Percentiles rank a stretch among this genome's conserved stretches.
Conservation (phyloP, 2,113 vertebrate species). For the Tragelaphus imberbis region DNA sequence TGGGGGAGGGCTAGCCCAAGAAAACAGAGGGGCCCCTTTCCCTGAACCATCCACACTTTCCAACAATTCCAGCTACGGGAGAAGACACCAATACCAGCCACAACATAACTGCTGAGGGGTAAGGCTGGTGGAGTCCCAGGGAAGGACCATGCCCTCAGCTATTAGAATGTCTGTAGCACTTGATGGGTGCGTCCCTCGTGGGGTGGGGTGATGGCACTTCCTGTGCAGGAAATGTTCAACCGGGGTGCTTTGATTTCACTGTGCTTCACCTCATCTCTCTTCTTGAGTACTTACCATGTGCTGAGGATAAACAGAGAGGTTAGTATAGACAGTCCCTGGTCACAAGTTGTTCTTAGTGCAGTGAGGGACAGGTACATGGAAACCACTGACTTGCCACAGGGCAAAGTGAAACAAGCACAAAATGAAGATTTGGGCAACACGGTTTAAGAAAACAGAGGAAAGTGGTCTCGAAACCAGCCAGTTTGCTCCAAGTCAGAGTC, state of each 20-base stretch:
- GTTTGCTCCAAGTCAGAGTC: not conserved
- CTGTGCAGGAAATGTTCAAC: not conserved
- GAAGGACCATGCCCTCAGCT: not conserved
- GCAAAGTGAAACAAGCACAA: not conserved
- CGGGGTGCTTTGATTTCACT: not conserved
- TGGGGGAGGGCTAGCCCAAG: not conserved
- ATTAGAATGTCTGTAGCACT: not conserved
- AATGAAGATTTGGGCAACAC: not conserved
- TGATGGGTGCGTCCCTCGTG: not conserved
- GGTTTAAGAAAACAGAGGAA: not conserved
- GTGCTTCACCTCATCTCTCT: not conserved
- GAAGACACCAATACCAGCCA: not conserved
- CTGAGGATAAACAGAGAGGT: not conserved
- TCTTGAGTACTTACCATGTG: not conserved
- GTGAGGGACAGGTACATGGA: not conserved
- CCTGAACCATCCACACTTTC: not conserved
- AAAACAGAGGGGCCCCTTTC: not conserved
- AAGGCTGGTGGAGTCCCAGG: not conserved
- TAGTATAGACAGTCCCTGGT: not conserved
- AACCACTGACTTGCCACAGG: not conserved
- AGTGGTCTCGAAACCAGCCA: not conserved
- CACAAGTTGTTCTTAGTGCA: not conserved
- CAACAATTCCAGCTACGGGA: not conserved
- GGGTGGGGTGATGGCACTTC: not conserved
- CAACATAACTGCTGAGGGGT: not conserved